phyloP scores from a whole-genome alignment of 1,140 invertebrate species.

The Drosophila rufa region DNA sequence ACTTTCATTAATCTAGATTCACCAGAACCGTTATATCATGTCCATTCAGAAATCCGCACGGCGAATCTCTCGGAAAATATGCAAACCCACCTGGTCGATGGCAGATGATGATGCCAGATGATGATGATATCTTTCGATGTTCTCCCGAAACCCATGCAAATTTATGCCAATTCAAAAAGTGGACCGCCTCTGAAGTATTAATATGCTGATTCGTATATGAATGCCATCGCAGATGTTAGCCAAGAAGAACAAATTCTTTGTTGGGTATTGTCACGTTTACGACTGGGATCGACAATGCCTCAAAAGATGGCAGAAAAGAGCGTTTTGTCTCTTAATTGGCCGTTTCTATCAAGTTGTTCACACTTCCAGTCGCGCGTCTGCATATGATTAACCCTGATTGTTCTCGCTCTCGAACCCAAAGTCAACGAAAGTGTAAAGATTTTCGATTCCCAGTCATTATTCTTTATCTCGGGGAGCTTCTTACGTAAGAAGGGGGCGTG shows the following conservation, averaged over 20 bases:
- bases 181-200: slow-evolving; percentile 41
- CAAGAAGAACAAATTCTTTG: slow-evolving; percentile 42
- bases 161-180: slow-evolving; percentile 37
- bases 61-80: slow-evolving; percentile 43
- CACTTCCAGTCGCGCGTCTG: slow-evolving; percentile 43
- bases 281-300: slow-evolving; percentile 4
- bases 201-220: slow-evolving; percentile 20
- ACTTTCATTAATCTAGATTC: slow-evolving; percentile 78
- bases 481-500: slow-evolving; percentile 30
- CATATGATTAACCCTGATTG: slow-evolving; percentile 63
- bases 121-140: slow-evolving; percentile 35
- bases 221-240: not conserved
- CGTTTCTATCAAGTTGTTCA: slow-evolving; percentile 38
- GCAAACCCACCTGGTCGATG: slow-evolving; percentile 5
- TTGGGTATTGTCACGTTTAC: slow-evolving; percentile 24
- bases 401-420: slow-evolving; percentile 16
- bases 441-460: slow-evolving; percentile 16
- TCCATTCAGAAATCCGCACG: slow-evolving; percentile 54
- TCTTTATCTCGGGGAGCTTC: not conserved
- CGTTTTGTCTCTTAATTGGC: slow-evolving; percentile 56
- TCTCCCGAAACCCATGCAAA: slow-evolving; percentile 42
- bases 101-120: not conserved
- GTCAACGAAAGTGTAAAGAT: slow-evolving; percentile 72
- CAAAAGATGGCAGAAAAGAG: slow-evolving; percentile 28
- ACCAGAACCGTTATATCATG: slow-evolving; percentile 63